Conservation (phyloP, 2,888 invertebrate species). For the Drosophila atripex region DNA sequence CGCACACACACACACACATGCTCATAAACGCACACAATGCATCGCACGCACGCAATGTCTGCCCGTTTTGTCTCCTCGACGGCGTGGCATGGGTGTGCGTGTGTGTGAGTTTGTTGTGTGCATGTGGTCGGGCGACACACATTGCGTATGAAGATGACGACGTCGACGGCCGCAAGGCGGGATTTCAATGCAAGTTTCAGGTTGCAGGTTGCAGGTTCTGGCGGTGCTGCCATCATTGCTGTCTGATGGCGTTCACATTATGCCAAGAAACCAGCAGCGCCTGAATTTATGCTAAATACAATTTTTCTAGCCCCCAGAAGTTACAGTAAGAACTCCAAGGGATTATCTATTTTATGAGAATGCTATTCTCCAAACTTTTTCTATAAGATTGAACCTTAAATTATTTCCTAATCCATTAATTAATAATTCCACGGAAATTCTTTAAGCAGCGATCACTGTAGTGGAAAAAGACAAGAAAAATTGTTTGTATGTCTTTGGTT, state of each 20-base stretch:
- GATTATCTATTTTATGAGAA: neutral
- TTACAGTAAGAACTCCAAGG: slow-evolving; percentile 12
- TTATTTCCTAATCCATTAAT: neutral
- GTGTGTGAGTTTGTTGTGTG: slow-evolving; percentile 33
- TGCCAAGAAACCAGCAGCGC: slow-evolving; percentile 63
- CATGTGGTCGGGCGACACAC: slow-evolving; percentile 72
- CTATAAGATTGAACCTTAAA: no score
- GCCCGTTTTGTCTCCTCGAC: slow-evolving; percentile 42
- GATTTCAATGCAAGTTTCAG: slow-evolving; percentile 59
- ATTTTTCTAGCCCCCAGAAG: slow-evolving; percentile 20
- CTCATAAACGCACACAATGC: slow-evolving; percentile 50
- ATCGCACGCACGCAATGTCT: slow-evolving; percentile 69
- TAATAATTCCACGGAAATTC: neutral
- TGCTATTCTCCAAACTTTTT: neutral
- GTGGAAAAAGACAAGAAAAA: slow-evolving; percentile 14
- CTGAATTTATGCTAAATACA: slow-evolving; percentile 79
- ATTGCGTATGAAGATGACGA: slow-evolving; percentile 71
- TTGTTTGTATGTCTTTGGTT: slow-evolving; percentile 46
- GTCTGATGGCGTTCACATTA: slow-evolving; percentile 59
- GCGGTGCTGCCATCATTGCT: slow-evolving; percentile 29
- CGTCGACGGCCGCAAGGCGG: slow-evolving; percentile 59
- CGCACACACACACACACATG: slow-evolving; percentile 27
- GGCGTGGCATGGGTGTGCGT: slow-evolving; percentile 12
- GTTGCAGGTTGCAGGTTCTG: slow-evolving; percentile 3
- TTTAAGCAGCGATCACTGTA: slow-evolving; percentile 6